phyloP scores from a whole-genome alignment of 2,888 invertebrate species.

The Linnaemya tessellans region DNA sequence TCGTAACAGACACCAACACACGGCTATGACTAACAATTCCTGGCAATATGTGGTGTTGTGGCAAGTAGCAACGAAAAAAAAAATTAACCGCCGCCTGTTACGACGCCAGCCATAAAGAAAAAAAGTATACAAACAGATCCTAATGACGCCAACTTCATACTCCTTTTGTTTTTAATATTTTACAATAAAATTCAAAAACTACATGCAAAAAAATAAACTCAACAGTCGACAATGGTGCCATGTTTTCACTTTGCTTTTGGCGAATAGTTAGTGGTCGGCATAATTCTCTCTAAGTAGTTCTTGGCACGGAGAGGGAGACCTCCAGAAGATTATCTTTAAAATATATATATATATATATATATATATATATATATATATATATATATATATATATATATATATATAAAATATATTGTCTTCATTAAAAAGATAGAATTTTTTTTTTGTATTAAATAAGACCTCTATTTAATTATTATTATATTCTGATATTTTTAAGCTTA shows the following conservation, averaged over 20 bases:
- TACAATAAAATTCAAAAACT: constrained; percentile 6
- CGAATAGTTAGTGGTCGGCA: constrained; percentile 59
- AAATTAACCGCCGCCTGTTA: constrained; percentile 60
- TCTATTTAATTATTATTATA: no score
- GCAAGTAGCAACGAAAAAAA: constrained; percentile 8
- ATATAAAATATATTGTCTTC: no score
- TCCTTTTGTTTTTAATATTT: no score
- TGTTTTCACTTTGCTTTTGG: constrained; percentile 65
- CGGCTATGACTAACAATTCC: constrained; percentile 19
- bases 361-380: no score
- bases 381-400: no score
- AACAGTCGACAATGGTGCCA: constrained; percentile 64
- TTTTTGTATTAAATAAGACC: no score
- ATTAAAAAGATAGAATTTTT: no score
- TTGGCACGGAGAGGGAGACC: constrained; percentile 15
- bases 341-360: no score
- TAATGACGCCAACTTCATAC: constrained; percentile 68
- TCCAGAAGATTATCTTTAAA: neutral
- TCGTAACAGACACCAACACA: constrained; percentile 45
- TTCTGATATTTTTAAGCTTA: no score
- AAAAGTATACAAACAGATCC: constrained; percentile 37
- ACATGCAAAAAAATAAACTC: constrained; percentile 32
- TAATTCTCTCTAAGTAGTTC: constrained; percentile 52
- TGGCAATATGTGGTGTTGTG: constrained; percentile 5
- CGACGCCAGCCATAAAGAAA: constrained; percentile 59